Conservation (phyloP, 2,888 invertebrate genomes). For the Trichacis sp. region DNA sequence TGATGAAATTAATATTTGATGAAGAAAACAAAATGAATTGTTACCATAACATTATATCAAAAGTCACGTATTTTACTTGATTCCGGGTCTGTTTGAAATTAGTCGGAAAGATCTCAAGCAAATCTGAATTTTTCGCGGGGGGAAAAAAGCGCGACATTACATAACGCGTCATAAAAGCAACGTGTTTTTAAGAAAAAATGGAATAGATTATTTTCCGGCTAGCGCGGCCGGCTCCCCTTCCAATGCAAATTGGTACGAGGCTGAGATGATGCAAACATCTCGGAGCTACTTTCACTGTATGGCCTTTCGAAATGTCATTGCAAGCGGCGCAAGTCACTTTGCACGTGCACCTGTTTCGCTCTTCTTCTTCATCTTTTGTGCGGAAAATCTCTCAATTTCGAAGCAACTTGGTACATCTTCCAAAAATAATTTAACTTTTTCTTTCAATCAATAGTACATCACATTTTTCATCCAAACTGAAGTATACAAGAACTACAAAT, state of each 20-base stretch:
- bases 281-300: conserved; percentile 59
- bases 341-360: conserved; percentile 37
- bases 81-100: no score
- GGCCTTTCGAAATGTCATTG: conserved; percentile 65
- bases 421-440: no score
- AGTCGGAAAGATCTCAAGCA: not conserved
- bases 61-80: no score
- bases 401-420: no score
- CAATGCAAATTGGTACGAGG: conserved; percentile 47
- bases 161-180: not conserved
- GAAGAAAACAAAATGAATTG: no score
- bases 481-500: no score
- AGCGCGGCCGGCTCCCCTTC: conserved; percentile 25
- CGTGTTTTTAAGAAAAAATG: conserved; percentile 23
- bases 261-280: conserved; percentile 43
- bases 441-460: no score
- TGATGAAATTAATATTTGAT: no score
- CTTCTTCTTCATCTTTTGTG: conserved; percentile 34
- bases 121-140: not conserved
- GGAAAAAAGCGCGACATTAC: not conserved
- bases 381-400: not conserved
- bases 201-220: conserved; percentile 37
- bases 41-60: no score
- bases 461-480: no score
- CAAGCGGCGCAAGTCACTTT: conserved; percentile 35